These are phyloP conservation scores for Mimachlamys varia DNA, from an alignment of 2,888 invertebrate species.

Conservation along the genomic window DNA sequence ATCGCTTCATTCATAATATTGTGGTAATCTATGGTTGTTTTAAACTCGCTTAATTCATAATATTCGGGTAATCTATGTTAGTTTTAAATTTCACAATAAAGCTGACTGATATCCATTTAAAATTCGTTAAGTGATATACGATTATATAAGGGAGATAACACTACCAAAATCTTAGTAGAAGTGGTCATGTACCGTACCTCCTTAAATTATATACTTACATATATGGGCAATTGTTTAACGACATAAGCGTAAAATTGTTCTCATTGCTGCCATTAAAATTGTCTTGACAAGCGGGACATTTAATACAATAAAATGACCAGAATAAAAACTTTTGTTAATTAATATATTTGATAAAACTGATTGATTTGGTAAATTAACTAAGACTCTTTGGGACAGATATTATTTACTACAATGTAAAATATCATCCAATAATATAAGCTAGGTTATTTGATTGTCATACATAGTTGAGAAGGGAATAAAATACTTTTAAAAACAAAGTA, in stretches of 20 bases:
- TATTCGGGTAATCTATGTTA: too few relatives aligned
- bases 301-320: neutral
- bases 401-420: neutral
- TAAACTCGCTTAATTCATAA: too few relatives aligned
- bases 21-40: too few relatives aligned
- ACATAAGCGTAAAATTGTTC: neutral
- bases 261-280: neutral
- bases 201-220: neutral
- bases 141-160: neutral
- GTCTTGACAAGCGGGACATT: neutral
- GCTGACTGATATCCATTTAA: too few relatives aligned
- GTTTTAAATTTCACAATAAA: too few relatives aligned
- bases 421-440: neutral
- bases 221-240: neutral
- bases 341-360: constrained; percentile 18
- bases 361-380: neutral
- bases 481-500: too few relatives aligned
- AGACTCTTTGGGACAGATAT: neutral
- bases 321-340: neutral
- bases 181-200: neutral
- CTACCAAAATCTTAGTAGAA: neutral
- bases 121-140: too few relatives aligned
- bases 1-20: too few relatives aligned
- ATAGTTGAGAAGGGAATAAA: neutral
- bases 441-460: neutral